These are phyloP conservation scores for Papilio polytes DNA, from an alignment of 1,140 invertebrate species.

Conservation along the genomic window DNA sequence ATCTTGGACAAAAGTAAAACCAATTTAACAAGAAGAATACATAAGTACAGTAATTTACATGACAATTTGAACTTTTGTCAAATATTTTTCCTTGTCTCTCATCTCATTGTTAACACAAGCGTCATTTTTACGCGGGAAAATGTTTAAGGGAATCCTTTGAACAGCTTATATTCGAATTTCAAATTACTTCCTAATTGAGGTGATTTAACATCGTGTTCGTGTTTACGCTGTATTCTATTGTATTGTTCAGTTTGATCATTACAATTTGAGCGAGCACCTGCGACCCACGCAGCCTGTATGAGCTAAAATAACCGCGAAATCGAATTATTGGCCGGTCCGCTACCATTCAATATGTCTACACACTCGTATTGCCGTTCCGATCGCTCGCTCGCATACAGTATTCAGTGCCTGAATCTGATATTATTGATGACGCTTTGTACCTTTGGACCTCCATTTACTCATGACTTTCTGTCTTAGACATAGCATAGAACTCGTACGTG, in stretches of 20 bases:
- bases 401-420: conserved; percentile 52
- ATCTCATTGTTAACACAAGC: conserved; percentile 47
- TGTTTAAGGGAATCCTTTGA: conserved; percentile 43
- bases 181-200: conserved; percentile 43
- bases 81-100: conserved; percentile 49
- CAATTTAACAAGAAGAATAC: conserved; percentile 68
- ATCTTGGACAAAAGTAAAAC: conserved; percentile 64
- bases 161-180: conserved; percentile 38
- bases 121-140: conserved; percentile 41
- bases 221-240: conserved; percentile 50
- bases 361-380: conserved; percentile 63
- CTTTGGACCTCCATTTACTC: background rate
- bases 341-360: conserved; percentile 67
- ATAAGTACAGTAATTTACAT: conserved; percentile 68
- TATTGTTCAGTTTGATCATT: conserved; percentile 67
- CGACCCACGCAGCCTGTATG: conserved; percentile 58
- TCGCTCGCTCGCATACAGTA: conserved; percentile 58
- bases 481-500: background rate
- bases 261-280: conserved; percentile 69
- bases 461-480: background rate
- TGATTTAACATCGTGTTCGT: conserved; percentile 48
- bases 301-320: conserved; percentile 78
- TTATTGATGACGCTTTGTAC: conserved; percentile 43
- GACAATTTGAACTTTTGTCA: conserved; percentile 62
- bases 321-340: conserved; percentile 71